These are phyloP conservation scores for Pachypanchax playfairii DNA, from an alignment of 2,113 vertebrate genomes.

Conservation along the genomic window DNA sequence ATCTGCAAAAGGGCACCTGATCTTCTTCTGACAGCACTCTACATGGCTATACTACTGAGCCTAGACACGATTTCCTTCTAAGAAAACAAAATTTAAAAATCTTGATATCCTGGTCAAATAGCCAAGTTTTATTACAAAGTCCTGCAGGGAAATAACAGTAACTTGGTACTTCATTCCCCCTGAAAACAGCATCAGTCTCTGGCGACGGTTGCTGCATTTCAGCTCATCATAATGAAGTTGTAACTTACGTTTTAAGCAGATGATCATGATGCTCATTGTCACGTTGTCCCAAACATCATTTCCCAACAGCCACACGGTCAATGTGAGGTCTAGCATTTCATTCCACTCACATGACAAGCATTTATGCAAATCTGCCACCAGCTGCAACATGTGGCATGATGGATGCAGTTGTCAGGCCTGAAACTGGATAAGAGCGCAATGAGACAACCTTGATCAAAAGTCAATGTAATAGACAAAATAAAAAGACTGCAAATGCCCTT, in stretches of 20 bases:
- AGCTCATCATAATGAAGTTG: conserved; percentile 42
- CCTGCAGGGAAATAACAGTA: conserved; percentile 39
- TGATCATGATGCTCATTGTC: conserved; percentile 21
- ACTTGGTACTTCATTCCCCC: conserved; percentile 20
- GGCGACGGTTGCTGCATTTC: conserved; percentile 13
- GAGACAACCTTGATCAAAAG: conserved; percentile 12
- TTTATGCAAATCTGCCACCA: conserved; percentile 45
- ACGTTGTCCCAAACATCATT: conserved; percentile 1
- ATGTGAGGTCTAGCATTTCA: conserved; percentile 36
- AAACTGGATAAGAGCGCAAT: conserved; percentile 24
- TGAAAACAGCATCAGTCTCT: conserved; percentile 15
- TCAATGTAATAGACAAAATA: background rate
- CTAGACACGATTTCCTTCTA: conserved; percentile 5
- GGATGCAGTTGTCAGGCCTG: conserved; percentile 34
- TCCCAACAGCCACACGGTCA: conserved; percentile 19
- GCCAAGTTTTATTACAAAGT: conserved; percentile 9
- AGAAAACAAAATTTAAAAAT: conserved; percentile 19
- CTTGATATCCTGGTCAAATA: conserved; percentile 19
- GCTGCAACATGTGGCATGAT: conserved; percentile 26
- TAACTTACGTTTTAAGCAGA: conserved; percentile 58
- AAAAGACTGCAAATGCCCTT: background rate
- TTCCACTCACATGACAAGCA: conserved; percentile 35
- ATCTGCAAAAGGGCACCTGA: background rate
- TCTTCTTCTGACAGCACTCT: conserved; percentile 1
- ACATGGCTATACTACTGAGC: conserved; percentile 2